Base-by-base conservation (phyloP, 1,140 invertebrate genomes). In the Zaprionus tsacasi region DNA sequence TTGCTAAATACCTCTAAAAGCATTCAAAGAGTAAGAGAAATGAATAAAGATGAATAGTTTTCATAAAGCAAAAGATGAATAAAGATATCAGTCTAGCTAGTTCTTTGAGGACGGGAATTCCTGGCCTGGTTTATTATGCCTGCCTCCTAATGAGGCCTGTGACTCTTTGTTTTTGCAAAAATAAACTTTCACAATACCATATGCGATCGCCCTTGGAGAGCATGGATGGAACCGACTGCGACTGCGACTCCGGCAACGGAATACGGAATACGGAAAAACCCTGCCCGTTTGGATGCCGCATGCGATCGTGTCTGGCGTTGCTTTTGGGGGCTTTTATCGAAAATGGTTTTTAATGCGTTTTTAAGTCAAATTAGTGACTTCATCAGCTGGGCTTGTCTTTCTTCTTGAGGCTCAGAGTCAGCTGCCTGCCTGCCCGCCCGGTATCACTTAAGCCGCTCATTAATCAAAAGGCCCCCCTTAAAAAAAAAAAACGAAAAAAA, bases 321-420 rank as follows among this genome's bases (percentile, higher is more conserved):
- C 45, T 68, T 59, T 15, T 33, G 57, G 65, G 63, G 50, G 80
- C 75, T 89, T 82, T 88, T 85, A 85, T 89, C 85, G 83, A 88
- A 88, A 88, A 89, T 88, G 85, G 85, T 74, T 89, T 88, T 88
- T 88, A 88, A 88, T 88, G 85, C 85, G 85, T 88, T 88, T 88
- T 88, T 88, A 88, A 88, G 81, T 81, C 85, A 88, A 88, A 88
- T 88, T 88, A 88, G 85, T 85, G 85, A 87, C 85, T 89, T 88
- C 85, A 88, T 89, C 85, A 89, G 85, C 79, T 75, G 61, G 70
- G 74, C 70, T 76, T 76, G 74, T 76, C 70, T 76, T 60, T 55
- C 56, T 72, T 71, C 69, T 67, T 45, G 45, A 30, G 52, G 52
- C 52, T 82, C 71, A 71, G 21, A 21, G 21, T 21, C 17, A 48